Evolutionary conservation across 2,113 vertebrate genomes (phyloP).

Genomic region (Noturus placidus): DNA sequence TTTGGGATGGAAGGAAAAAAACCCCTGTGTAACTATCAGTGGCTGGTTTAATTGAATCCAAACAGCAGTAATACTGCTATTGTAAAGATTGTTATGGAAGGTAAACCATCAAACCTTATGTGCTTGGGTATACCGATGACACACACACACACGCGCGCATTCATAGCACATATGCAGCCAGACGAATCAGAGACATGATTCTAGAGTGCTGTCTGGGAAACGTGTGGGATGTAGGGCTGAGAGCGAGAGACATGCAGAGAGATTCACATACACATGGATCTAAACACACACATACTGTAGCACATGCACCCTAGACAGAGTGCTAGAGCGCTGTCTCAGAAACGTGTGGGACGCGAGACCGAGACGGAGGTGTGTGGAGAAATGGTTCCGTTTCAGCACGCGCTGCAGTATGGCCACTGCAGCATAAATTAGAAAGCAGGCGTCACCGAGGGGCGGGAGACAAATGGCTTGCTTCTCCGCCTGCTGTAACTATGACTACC

Average conservation of each 20-base stretch:
- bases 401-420: conserved; percentile 60
- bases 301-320: conserved; percentile 21
- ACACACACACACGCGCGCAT: not conserved
- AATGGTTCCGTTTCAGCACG: conserved; percentile 71
- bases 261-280: conserved; percentile 10
- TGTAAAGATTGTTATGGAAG: conserved; percentile 18
- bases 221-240: not conserved
- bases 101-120: conserved; percentile 8
- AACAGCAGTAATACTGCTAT: not conserved
- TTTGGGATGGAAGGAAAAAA: not conserved
- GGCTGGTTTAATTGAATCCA: conserved; percentile 7
- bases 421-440: conserved; percentile 71
- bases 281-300: conserved; percentile 1
- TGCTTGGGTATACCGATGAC: not conserved
- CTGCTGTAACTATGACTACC: conserved; percentile 60
- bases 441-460: conserved; percentile 65
- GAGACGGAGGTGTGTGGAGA: conserved; percentile 56
- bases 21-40: not conserved
- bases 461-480: conserved; percentile 58
- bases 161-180: conserved; percentile 51
- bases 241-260: conserved; percentile 1
- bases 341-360: conserved; percentile 37
- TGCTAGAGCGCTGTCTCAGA: conserved; percentile 51
- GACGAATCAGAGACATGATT: conserved; percentile 66
- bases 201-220: conserved; percentile 27